Base-by-base conservation (phyloP, 2,797 vertebrate species). In the Lacerta bilineata region DNA sequence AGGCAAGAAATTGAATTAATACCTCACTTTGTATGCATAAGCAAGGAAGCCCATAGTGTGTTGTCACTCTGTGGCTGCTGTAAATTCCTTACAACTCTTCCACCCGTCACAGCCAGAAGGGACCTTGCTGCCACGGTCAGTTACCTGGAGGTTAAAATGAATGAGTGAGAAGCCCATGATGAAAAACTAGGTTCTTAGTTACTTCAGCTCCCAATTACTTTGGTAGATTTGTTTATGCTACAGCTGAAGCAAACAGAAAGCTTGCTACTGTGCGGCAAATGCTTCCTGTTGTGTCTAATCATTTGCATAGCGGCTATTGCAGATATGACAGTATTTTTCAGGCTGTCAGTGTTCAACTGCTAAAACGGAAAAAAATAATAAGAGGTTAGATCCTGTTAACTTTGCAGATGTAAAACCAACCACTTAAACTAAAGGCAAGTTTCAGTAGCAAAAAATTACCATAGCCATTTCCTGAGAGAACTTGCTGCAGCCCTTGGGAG, bases 391-490 rank as follows among this genome's bases (percentile, higher is more conserved):
- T 66, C 13, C 3, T 82, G 25, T 80, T 80, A 20, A 59, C 61
- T 27, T 55, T 55, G 43, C 6, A 72, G 80, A 8, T 9, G 36
- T 77, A 71, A 7, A n/a, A 71, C 33, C 64, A 79, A 69, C 9
- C 18, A 27, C 18, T 75, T 66, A 61, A n/a, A 25, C 27, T 80
- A 69, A 39, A 39, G 4, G 61, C 10, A 66, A 64, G 17, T 61
- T 68, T 79, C 1, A 33, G 11, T 59, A 80, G 76, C 7, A 55
- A 86, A 9, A 59, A 0, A 36, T 9, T 13, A 5, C 17, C 41
- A 27, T n/a, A 64, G 36, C 20, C 72, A 43, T 76, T 87, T 86
- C 83, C 85, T 90, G 71, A 5, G 84, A 36, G 23, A 25, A 25
- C 46, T 82, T 68, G 55, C 41, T 13, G 1, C 2, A 5, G 1